Evolutionary conservation across 2,888 invertebrate genomes (phyloP).

Genomic region (Meiosimyza platycephala): DNA sequence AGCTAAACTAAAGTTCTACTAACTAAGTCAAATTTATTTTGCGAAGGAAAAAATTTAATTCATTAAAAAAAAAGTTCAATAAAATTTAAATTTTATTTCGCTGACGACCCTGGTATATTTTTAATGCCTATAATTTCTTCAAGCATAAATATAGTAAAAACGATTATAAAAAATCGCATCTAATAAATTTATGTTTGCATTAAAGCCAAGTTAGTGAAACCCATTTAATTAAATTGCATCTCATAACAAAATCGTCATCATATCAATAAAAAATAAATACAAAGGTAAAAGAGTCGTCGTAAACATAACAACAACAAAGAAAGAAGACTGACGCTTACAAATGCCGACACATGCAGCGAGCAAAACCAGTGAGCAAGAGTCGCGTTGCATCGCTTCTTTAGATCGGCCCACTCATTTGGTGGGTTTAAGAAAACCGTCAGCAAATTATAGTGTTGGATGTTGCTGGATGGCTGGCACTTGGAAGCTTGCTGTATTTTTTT

Average conservation of each 20-base stretch:
- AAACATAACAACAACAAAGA: not conserved
- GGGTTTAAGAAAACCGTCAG: not conserved
- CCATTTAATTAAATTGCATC: conserved; percentile 23
- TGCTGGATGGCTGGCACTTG: not conserved
- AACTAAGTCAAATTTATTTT: no score
- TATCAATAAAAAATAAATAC: conserved; percentile 20
- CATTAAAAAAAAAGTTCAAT: no score
- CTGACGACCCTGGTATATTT: no score
- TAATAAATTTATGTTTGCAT: conserved; percentile 1
- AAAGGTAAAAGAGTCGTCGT: conserved; percentile 1
- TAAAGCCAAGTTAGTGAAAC: conserved; percentile 5
- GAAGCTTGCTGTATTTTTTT: not conserved
- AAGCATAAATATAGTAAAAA: no score
- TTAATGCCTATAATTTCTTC: no score
- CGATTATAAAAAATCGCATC: conserved; percentile 13
- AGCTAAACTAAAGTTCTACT: no score
- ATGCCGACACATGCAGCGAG: not conserved
- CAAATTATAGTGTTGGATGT: not conserved
- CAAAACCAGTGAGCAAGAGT: not conserved
- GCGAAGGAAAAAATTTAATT: no score
- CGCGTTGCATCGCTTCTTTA: conserved; percentile 38
- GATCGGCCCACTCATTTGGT: conserved; percentile 42
- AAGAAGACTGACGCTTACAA: not conserved
- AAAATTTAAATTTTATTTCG: no score
- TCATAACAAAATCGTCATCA: conserved; percentile 26